Percentiles rank a stretch among this genome's conserved stretches.
Conservation (phyloP, 2,113 vertebrate genomes). For the Monarcha castaneiventris region DNA sequence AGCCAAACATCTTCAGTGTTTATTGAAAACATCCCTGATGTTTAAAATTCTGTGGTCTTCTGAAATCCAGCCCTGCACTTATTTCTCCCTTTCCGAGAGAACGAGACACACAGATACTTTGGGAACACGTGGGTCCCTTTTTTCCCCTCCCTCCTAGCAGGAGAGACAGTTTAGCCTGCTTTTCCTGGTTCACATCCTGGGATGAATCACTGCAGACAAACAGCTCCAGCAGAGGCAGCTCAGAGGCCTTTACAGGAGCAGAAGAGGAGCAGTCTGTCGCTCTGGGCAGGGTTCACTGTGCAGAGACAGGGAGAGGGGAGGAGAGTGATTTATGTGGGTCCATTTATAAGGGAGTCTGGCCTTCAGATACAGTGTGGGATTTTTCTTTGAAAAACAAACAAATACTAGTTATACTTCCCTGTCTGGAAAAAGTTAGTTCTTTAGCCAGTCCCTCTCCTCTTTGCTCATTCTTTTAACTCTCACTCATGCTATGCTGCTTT, state of each 20-base stretch:
- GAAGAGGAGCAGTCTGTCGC: not conserved
- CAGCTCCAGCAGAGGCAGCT: not conserved
- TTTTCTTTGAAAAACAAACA: constrained; percentile 45
- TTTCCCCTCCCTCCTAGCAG: not conserved
- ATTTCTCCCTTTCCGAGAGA: constrained; percentile 64
- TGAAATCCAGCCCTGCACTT: constrained; percentile 51
- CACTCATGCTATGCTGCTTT: not conserved
- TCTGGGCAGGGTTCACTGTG: not conserved
- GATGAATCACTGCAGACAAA: constrained; percentile 46
- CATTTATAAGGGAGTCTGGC: constrained; percentile 22
- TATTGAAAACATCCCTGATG: constrained; percentile 75
- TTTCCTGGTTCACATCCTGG: constrained; percentile 61
- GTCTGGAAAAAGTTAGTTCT: constrained; percentile 27
- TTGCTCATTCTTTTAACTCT: constrained; percentile 38
- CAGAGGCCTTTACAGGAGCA: not conserved
- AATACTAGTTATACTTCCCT: not conserved
- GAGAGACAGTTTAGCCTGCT: constrained; percentile 39
- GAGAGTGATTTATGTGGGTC: constrained; percentile 10
- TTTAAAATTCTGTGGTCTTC: constrained; percentile 56
- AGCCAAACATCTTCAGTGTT: constrained; percentile 67
- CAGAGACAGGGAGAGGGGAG: not conserved
- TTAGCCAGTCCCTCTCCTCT: not conserved
- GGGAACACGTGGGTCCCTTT: constrained; percentile 10
- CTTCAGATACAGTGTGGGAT: not conserved
- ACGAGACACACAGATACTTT: constrained; percentile 15